These are phyloP conservation scores for Leptopilina drosophilae DNA, from an alignment of 2,888 invertebrate species.

Conservation along the genomic window DNA sequence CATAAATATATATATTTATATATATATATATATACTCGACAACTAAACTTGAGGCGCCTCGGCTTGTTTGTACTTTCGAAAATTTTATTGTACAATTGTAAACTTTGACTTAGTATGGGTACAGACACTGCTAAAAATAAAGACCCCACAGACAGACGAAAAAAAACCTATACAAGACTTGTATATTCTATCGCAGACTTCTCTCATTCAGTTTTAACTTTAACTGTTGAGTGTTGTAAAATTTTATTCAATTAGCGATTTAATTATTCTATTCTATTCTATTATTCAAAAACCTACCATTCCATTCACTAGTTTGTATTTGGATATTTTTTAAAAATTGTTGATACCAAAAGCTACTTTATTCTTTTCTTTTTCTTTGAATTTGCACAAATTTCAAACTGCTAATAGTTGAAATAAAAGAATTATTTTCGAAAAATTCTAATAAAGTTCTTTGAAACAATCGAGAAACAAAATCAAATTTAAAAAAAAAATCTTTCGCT, in stretches of 20 bases:
- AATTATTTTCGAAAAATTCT: too few relatives aligned
- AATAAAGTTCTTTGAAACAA: too few relatives aligned
- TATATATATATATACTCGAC: background rate
- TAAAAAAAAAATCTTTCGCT: too few relatives aligned
- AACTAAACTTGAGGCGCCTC: conserved; percentile 24
- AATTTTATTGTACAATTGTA: conserved; percentile 48
- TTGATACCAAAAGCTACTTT: too few relatives aligned
- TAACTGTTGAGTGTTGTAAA: background rate
- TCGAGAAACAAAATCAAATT: too few relatives aligned
- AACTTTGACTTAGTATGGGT: conserved; percentile 2
- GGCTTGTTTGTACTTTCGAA: conserved; percentile 55
- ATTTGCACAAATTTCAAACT: too few relatives aligned
- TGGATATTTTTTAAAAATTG: too few relatives aligned
- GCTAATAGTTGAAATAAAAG: too few relatives aligned
- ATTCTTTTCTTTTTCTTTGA: too few relatives aligned
- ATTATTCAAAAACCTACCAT: too few relatives aligned
- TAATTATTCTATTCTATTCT: too few relatives aligned
- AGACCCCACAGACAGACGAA: background rate
- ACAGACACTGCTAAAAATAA: conserved; percentile 1
- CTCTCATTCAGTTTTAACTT: background rate
- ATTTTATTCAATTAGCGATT: background rate
- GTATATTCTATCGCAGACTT: background rate
- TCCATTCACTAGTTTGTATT: too few relatives aligned
- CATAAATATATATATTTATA: background rate
- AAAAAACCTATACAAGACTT: background rate